Evolutionary conservation across 2,888 invertebrate genomes (phyloP).

Genomic region (Rosalia funebris): DNA sequence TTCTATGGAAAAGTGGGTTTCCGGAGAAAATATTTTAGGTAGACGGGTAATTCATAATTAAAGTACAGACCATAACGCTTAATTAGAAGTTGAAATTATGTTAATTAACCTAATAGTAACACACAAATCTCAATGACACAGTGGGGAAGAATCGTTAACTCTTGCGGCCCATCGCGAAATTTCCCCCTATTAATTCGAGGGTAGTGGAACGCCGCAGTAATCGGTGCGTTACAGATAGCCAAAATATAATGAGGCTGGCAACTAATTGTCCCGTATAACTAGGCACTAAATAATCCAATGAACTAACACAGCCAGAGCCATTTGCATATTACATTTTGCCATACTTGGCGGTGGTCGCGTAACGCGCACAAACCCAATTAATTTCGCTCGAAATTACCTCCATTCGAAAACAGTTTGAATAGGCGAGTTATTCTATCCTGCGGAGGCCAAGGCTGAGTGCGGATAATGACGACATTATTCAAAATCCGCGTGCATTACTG

Average conservation of each 20-base stretch:
- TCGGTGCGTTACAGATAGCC: constrained; percentile 20
- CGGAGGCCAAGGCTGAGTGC: constrained; percentile 10
- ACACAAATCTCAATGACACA: too few relatives aligned
- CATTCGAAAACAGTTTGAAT: constrained; percentile 35
- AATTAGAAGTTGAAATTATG: too few relatives aligned
- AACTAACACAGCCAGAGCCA: constrained; percentile 38
- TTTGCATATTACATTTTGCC: constrained; percentile 45
- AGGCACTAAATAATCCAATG: constrained; percentile 42
- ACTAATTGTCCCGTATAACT: constrained; percentile 37
- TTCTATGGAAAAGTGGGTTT: too few relatives aligned
- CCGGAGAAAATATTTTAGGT: too few relatives aligned
- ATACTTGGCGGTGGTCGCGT: constrained; percentile 27
- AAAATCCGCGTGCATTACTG: constrained; percentile 40
- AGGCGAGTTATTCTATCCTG: constrained; percentile 19
- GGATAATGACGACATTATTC: constrained; percentile 39
- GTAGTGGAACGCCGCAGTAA: too few relatives aligned
- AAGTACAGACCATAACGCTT: too few relatives aligned
- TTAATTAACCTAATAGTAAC: too few relatives aligned
- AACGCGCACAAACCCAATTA: constrained; percentile 33
- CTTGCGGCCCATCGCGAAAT: too few relatives aligned
- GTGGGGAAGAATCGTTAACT: too few relatives aligned
- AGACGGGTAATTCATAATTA: too few relatives aligned
- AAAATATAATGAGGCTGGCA: constrained; percentile 36
- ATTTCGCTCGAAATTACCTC: constrained; percentile 34
- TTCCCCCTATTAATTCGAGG: too few relatives aligned